A percentile compares a stretch with the other conserved stretches of the same genome.
Evolutionary conservation across 1,140 invertebrate species (phyloP).

Genomic region (Conus betulinus): DNA sequence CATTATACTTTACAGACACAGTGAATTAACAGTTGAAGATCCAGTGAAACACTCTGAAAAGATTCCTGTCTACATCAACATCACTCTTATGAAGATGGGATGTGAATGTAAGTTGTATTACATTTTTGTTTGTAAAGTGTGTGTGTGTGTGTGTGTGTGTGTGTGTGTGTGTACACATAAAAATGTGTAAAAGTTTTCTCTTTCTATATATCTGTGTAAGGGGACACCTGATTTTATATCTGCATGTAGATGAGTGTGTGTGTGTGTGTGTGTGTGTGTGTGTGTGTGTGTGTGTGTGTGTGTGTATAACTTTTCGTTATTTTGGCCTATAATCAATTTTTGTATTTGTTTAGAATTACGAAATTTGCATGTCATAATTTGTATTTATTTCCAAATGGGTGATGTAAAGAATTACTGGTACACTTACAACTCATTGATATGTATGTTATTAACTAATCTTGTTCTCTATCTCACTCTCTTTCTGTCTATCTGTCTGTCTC

Average conservation of each 20-base stretch:
- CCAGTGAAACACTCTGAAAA: slow-evolving; percentile 76
- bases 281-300: neutral
- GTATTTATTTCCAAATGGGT: too few species aligned
- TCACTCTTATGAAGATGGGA: slow-evolving; percentile 74
- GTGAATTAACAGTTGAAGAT: slow-evolving; percentile 81
- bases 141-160: neutral
- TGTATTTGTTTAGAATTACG: neutral
- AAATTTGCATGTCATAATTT: too few species aligned
- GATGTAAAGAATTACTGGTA: too few species aligned
- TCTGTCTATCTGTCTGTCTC: too few species aligned
- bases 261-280: slow-evolving; percentile 9
- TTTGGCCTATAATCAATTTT: neutral
- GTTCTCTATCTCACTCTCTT: too few species aligned
- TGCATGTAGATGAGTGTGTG: neutral
- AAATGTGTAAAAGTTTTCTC: too few species aligned
- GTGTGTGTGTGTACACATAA: neutral
- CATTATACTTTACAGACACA: slow-evolving; percentile 73
- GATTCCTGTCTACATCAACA: slow-evolving; percentile 79
- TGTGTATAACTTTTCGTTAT: neutral
- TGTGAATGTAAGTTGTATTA: slow-evolving; percentile 40
- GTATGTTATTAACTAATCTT: too few species aligned
- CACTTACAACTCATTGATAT: too few species aligned
- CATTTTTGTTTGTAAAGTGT: neutral
- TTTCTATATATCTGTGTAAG: too few species aligned
- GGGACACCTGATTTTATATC: neutral